Conservation (phyloP, 2,113 vertebrate genomes). For the Tragelaphus buxtoni region DNA sequence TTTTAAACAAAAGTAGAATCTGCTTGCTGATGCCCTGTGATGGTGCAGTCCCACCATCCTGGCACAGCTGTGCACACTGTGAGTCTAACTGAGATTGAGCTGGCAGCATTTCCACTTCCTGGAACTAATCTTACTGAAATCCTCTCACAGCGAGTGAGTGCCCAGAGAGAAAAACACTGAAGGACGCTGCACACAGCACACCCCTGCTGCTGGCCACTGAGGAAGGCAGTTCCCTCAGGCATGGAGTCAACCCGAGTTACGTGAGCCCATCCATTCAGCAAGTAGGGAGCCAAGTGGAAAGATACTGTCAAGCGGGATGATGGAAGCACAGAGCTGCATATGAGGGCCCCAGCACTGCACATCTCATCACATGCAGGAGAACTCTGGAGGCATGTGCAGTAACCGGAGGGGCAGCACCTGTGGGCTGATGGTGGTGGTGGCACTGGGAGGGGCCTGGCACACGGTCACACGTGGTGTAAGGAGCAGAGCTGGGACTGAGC, state of each 20-base stretch:
- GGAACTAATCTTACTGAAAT: not conserved
- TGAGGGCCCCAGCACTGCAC: not conserved
- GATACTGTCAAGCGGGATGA: not conserved
- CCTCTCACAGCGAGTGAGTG: not conserved
- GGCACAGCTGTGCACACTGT: rapidly evolving
- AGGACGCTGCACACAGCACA: not conserved
- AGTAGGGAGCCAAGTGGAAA: not conserved
- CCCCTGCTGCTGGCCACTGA: not conserved
- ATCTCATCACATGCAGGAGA: not conserved
- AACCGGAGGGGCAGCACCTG: not conserved
- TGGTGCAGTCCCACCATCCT: no score
- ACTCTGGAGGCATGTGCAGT: not conserved
- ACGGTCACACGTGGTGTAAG: rapidly evolving
- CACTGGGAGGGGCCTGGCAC: not conserved
- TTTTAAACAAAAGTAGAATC: not conserved
- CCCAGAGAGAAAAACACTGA: not conserved
- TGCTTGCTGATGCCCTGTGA: not conserved
- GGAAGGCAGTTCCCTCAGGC: not conserved
- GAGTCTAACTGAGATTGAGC: not conserved
- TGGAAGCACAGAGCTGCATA: not conserved
- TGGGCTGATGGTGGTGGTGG: not conserved
- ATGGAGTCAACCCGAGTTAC: not conserved
- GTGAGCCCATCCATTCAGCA: not conserved
- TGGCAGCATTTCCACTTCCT: not conserved
- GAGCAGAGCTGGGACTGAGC: not conserved